These are phyloP conservation scores for Arizona elegans DNA, from an alignment of 2,113 vertebrate species.

Conservation along the genomic window DNA sequence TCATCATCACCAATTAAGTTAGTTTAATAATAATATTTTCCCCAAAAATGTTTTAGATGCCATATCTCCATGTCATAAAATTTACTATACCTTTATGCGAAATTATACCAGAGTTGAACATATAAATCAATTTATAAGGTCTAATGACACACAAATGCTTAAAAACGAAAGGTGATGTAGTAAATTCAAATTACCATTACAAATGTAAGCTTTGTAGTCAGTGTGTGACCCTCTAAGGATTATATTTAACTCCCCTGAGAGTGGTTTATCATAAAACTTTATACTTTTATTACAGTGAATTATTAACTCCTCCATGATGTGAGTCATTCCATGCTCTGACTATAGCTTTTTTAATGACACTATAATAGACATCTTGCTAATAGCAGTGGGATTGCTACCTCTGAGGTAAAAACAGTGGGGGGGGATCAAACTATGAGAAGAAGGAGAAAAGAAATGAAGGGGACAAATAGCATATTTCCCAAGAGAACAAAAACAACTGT, in stretches of 20 bases:
- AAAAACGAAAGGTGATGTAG: slow-evolving; percentile 82
- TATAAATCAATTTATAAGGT: slow-evolving; percentile 85
- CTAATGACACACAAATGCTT: slow-evolving; percentile 82
- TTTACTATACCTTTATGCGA: slow-evolving; percentile 79
- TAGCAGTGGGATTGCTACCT: slow-evolving; percentile 75
- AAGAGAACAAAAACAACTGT: slow-evolving; percentile 40
- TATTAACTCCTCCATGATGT: slow-evolving; percentile 83
- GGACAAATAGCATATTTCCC: slow-evolving; percentile 56
- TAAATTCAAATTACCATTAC: slow-evolving; percentile 86
- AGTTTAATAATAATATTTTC: slow-evolving; percentile 78
- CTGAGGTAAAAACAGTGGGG: slow-evolving; percentile 58
- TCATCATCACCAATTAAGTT: slow-evolving; percentile 62
- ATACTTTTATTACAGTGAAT: slow-evolving; percentile 85
- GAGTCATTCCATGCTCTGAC: slow-evolving; percentile 79
- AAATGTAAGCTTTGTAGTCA: slow-evolving; percentile 84
- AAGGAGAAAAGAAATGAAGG: slow-evolving; percentile 18
- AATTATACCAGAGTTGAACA: slow-evolving; percentile 78
- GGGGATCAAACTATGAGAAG: slow-evolving; percentile 27
- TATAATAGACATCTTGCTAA: slow-evolving; percentile 84
- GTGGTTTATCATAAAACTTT: slow-evolving; percentile 86
- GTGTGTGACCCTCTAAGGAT: slow-evolving; percentile 80
- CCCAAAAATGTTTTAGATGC: slow-evolving; percentile 78
- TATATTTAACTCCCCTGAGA: slow-evolving; percentile 84
- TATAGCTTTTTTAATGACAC: slow-evolving; percentile 81
- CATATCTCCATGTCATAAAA: slow-evolving; percentile 80